These are phyloP conservation scores for Casuarius casuarius DNA, from an alignment of 2,113 vertebrate genomes.

Conservation along the genomic window DNA sequence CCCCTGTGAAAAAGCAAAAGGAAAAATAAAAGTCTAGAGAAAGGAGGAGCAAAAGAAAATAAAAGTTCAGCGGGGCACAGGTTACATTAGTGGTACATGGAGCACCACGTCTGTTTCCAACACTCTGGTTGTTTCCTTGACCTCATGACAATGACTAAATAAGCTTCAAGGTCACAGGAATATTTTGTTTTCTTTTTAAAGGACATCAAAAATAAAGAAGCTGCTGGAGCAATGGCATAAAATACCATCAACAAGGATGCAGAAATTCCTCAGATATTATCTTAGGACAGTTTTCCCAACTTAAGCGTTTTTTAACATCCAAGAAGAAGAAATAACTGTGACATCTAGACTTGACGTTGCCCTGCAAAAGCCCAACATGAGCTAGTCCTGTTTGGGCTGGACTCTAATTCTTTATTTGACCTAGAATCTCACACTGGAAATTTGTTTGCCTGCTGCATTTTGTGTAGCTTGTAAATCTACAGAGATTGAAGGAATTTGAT, in stretches of 20 bases:
- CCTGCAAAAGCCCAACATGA: background rate
- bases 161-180: background rate
- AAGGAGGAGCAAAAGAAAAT: background rate
- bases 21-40: background rate
- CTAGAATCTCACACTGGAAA: background rate
- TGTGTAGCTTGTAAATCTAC: background rate
- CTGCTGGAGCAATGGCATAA: background rate
- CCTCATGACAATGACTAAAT: background rate
- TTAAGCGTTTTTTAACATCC: background rate
- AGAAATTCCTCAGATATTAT: background rate
- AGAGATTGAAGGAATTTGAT: background rate
- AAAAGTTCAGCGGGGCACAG: background rate
- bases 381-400: background rate
- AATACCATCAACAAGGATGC: background rate
- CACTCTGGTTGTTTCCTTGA: background rate
- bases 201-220: background rate
- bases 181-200: background rate
- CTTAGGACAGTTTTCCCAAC: background rate
- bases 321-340: background rate
- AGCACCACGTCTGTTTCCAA: background rate
- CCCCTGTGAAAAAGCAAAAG: slow-evolving; percentile 76
- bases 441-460: background rate
- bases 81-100: background rate
- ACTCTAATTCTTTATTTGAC: background rate
- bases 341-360: background rate